A percentile compares a stretch with the other conserved stretches of the same genome.
These are phyloP conservation scores for Leucophora obtusa DNA, from an alignment of 2,888 invertebrate species.

Conservation along the genomic window DNA sequence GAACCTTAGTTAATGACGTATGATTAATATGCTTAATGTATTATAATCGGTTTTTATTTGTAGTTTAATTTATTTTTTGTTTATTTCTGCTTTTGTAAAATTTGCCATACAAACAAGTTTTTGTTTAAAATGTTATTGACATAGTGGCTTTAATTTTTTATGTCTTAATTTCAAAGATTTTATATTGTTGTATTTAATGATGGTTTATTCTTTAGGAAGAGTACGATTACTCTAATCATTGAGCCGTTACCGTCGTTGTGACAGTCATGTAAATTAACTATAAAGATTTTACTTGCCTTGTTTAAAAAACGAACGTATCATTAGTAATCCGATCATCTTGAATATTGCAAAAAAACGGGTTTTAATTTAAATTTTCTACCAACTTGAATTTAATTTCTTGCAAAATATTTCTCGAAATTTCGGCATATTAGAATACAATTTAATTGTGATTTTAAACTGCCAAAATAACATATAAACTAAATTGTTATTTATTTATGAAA, in stretches of 20 bases:
- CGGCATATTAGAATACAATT: no score
- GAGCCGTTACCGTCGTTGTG: not conserved
- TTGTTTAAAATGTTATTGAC: slow-evolving; percentile 35
- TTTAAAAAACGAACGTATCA: no score
- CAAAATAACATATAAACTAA: no score
- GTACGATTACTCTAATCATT: not conserved
- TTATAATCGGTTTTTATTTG: not conserved
- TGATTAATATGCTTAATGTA: not conserved
- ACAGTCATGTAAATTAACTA: no score
- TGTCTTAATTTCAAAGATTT: not conserved
- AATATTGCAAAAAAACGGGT: no score
- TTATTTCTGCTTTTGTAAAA: slow-evolving; percentile 9
- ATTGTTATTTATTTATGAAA: no score
- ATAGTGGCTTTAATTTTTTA: slow-evolving; percentile 35
- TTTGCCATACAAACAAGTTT: slow-evolving; percentile 35
- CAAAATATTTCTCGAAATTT: no score
- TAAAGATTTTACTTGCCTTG: no score
- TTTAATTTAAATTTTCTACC: no score
- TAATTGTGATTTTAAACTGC: no score
- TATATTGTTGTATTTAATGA: not conserved
- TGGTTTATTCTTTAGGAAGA: not conserved
- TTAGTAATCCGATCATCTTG: no score
- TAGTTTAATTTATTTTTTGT: slow-evolving; percentile 7
- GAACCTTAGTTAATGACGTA: slow-evolving; percentile 22
- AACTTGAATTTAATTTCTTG: no score